Percentiles rank a stretch among this genome's conserved stretches.
These are phyloP conservation scores for Mellilla xanthometata DNA, from an alignment of 2,888 invertebrate genomes.

Conservation along the genomic window DNA sequence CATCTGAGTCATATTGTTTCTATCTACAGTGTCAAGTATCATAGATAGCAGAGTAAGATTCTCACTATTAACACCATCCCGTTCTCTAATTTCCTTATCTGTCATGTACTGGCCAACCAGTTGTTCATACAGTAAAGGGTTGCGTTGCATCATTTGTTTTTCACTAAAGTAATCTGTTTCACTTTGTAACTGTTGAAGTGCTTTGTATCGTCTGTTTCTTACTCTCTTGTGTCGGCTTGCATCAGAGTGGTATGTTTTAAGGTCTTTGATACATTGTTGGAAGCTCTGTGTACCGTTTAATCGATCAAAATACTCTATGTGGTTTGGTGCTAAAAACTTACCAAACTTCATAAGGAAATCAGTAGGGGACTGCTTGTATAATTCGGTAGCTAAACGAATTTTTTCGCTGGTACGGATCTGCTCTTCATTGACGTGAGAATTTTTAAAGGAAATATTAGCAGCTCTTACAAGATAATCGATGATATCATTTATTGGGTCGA, in stretches of 20 bases:
- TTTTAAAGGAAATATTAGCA: slow-evolving; percentile 88
- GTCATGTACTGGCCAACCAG: slow-evolving; percentile 93
- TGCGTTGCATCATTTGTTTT: slow-evolving; percentile 95
- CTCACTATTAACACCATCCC: slow-evolving; percentile 83
- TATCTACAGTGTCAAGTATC: slow-evolving; percentile 91
- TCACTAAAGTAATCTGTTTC: slow-evolving; percentile 93
- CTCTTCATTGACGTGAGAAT: slow-evolving; percentile 90
- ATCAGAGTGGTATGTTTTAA: slow-evolving; percentile 81
- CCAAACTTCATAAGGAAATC: slow-evolving; percentile 91
- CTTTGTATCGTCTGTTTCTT: slow-evolving; percentile 92
- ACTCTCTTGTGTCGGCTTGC: slow-evolving; percentile 78
- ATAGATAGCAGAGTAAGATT: slow-evolving; percentile 87
- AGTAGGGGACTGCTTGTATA: slow-evolving; percentile 85
- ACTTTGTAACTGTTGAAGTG: slow-evolving; percentile 87
- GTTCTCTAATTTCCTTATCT: slow-evolving; percentile 86
- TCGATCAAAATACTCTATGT: slow-evolving; percentile 89
- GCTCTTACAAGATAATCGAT: slow-evolving; percentile 84
- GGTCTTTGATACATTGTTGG: slow-evolving; percentile 84
- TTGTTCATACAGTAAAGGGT: slow-evolving; percentile 95
- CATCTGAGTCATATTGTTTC: slow-evolving; percentile 85
- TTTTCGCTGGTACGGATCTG: slow-evolving; percentile 88
- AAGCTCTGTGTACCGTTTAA: slow-evolving; percentile 68
- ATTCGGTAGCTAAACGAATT: slow-evolving; percentile 84
- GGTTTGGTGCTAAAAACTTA: slow-evolving; percentile 84
- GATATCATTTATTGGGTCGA: slow-evolving; percentile 79